A percentile compares a stretch with the other conserved stretches of the same genome.
Evolutionary conservation across 2,113 vertebrate genomes (phyloP).

Genomic region (Hyaena hyaena): DNA sequence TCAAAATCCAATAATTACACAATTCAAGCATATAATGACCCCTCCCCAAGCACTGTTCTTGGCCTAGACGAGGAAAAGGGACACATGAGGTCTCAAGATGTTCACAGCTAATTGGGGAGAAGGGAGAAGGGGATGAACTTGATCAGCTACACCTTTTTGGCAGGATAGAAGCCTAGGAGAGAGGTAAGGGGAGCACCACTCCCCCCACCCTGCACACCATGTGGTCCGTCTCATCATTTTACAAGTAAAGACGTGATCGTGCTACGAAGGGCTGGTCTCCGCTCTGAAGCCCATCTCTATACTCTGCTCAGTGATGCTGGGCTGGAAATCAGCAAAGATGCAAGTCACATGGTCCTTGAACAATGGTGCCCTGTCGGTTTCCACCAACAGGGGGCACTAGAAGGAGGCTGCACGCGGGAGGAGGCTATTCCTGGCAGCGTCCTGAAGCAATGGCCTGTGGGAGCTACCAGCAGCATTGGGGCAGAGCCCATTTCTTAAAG

Average conservation of each 20-base stretch:
- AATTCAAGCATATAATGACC: background rate
- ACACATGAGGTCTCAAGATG: background rate
- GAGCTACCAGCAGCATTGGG: background rate
- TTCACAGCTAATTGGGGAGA: background rate
- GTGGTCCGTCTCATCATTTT: background rate
- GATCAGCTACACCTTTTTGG: background rate
- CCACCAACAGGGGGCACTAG: background rate
- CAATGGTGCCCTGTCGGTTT: background rate
- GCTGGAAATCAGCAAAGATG: background rate
- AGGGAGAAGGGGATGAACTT: background rate
- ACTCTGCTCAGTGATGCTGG: background rate
- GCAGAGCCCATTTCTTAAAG: background rate
- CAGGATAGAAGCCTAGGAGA: background rate
- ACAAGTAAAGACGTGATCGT: background rate
- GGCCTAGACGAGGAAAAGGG: background rate
- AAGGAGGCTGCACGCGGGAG: background rate
- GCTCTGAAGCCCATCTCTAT: background rate
- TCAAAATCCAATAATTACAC: background rate
- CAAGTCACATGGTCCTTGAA: background rate
- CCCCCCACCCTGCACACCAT: background rate
- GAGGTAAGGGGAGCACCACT: background rate
- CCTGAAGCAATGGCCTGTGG: background rate
- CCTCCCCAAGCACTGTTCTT: background rate
- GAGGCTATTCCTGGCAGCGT: too few species aligned
- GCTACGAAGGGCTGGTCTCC: background rate